These are phyloP conservation scores for Paracanthobrama guichenoti DNA, from an alignment of 2,113 vertebrate species.

Conservation along the genomic window DNA sequence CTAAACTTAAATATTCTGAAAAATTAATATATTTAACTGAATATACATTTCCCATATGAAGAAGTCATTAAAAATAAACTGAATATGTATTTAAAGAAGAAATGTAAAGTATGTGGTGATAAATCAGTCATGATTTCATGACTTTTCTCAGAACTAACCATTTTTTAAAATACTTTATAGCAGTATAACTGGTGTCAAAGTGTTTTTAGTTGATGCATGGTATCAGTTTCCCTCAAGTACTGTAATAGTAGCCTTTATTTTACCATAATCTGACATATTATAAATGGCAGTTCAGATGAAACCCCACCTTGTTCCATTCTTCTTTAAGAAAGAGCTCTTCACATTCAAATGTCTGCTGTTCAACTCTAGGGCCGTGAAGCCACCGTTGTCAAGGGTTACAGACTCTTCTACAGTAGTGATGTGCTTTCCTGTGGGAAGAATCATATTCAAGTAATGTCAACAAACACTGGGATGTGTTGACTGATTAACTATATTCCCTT, in stretches of 20 bases:
- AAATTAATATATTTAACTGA: not conserved
- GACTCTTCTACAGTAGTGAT: conserved; percentile 83
- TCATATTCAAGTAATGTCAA: not conserved
- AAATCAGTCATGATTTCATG: too few relatives aligned
- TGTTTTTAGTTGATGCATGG: too few relatives aligned
- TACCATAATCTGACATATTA: not conserved
- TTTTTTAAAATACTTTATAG: too few relatives aligned
- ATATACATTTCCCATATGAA: not conserved
- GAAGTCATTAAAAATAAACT: not conserved
- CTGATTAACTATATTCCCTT: not conserved
- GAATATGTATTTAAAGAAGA: not conserved
- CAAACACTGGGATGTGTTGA: not conserved
- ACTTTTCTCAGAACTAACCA: too few relatives aligned
- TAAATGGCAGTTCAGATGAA: not conserved
- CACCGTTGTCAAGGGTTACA: conserved; percentile 90
- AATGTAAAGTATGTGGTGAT: not conserved
- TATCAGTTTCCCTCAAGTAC: too few relatives aligned
- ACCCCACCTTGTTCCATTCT: conserved; percentile 88
- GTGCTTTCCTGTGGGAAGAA: conserved; percentile 31
- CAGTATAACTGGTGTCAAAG: too few relatives aligned
- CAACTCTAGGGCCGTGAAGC: conserved; percentile 91
- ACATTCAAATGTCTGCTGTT: conserved; percentile 89
- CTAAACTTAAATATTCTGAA: too few relatives aligned
- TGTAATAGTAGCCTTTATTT: too few relatives aligned
- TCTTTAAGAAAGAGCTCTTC: conserved; percentile 93